Conservation (phyloP, 2,888 invertebrate species). For the Ormyrus pomaceus region DNA sequence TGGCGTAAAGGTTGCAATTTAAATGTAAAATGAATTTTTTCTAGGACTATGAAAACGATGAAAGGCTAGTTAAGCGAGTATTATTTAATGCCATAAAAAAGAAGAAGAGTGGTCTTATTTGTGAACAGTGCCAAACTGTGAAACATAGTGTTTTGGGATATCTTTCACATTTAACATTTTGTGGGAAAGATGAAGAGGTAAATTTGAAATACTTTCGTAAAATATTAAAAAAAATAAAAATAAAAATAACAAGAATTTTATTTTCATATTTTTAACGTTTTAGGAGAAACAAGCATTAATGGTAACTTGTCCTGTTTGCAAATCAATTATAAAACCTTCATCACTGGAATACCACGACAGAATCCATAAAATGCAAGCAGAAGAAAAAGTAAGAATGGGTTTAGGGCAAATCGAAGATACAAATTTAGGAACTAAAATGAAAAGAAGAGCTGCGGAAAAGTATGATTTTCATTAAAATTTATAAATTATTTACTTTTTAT, state of each 20-base stretch:
- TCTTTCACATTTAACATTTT: conserved; percentile 79
- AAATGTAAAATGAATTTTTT: conserved; percentile 29
- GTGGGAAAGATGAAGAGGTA: conserved; percentile 79
- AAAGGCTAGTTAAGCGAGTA: conserved; percentile 75
- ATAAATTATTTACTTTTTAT: conserved; percentile 8
- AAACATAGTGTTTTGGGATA: conserved; percentile 78
- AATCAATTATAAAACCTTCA: conserved; percentile 77
- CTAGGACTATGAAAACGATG: conserved; percentile 78
- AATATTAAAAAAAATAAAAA: neutral
- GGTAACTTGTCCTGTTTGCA: conserved; percentile 78
- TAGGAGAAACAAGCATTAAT: conserved; percentile 74
- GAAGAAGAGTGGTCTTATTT: conserved; percentile 75
- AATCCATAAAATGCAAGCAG: conserved; percentile 73
- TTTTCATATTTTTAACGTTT: neutral
- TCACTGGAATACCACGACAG: conserved; percentile 80
- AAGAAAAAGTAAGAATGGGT: conserved; percentile 59
- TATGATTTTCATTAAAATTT: conserved; percentile 57
- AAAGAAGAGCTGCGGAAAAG: conserved; percentile 76
- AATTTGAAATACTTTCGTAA: conserved; percentile 5
- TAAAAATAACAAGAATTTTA: neutral
- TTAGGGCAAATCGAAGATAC: neutral
- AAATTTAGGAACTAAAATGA: conserved; percentile 50
- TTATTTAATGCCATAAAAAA: conserved; percentile 76
- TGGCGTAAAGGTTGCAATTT: too few relatives aligned
- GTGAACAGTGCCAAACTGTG: conserved; percentile 77